A percentile compares a stretch with the other conserved stretches of the same genome.
phyloP scores from a whole-genome alignment of 2,888 invertebrate genomes.

The Malachius bipustulatus region DNA sequence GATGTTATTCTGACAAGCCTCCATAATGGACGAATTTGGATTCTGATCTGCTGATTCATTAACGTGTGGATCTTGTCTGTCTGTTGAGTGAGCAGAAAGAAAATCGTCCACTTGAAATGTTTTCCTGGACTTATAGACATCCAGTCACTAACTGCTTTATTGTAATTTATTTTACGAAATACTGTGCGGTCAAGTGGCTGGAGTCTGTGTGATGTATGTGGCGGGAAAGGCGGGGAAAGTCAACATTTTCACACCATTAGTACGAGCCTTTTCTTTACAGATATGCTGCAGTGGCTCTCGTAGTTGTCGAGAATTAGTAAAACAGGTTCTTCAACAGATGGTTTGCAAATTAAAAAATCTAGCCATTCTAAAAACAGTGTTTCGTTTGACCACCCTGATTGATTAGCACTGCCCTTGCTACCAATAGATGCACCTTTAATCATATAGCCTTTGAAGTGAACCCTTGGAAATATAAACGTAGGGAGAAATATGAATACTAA shows the following conservation, averaged over 20 bases:
- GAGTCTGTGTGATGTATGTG: slow-evolving; percentile 4
- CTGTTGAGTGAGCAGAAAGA: slow-evolving; percentile 2
- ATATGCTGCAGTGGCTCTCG: slow-evolving; percentile 4
- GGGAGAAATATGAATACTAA: not conserved
- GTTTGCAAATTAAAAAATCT: slow-evolving; percentile 1
- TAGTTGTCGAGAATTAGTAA: not conserved
- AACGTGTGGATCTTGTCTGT: not conserved
- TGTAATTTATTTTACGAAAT: not conserved
- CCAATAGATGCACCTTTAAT: slow-evolving; percentile 1
- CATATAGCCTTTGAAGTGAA: slow-evolving; percentile 1
- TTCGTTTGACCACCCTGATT: slow-evolving; percentile 1
- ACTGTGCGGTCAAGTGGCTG: slow-evolving; percentile 6
- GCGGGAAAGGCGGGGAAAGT: slow-evolving; percentile 3
- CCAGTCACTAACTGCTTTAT: slow-evolving; percentile 5
- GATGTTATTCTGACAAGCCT: not conserved
- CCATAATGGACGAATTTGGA: slow-evolving; percentile 1
- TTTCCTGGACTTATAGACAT: slow-evolving; percentile 3
- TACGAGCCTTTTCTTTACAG: slow-evolving; percentile 4
- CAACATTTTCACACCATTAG: slow-evolving; percentile 2
- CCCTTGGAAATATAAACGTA: not conserved
- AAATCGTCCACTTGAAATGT: not conserved
- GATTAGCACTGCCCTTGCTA: slow-evolving; percentile 2
- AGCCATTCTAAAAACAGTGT: not conserved
- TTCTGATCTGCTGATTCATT: not conserved
- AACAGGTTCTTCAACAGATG: slow-evolving; percentile 1